phyloP scores from a whole-genome alignment of 1,140 invertebrate species.

The Saccostrea cuccullata region DNA sequence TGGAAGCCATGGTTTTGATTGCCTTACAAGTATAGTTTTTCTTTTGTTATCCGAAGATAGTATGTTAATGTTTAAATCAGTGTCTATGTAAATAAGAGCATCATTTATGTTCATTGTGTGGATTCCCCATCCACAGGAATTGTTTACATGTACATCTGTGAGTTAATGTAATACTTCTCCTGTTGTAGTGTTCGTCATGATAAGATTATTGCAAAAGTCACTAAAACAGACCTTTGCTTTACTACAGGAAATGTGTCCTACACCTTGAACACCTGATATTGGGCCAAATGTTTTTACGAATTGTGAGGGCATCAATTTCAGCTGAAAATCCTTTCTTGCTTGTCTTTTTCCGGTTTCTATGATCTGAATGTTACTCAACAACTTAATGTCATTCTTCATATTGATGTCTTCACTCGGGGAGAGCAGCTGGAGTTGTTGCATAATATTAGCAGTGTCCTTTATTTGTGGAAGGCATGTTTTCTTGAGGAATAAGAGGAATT shows the following conservation, averaged over 20 bases:
- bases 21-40: background rate
- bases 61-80: background rate
- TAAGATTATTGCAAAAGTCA: background rate
- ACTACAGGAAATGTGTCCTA: background rate
- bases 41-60: background rate
- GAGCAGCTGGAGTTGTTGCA: background rate
- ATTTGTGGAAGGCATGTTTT: background rate
- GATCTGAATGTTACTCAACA: background rate
- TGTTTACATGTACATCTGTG: background rate
- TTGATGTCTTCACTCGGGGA: background rate
- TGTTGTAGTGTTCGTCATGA: background rate
- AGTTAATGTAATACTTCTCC: background rate
- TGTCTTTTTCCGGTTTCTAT: background rate
- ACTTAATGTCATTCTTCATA: background rate
- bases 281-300: background rate
- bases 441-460: background rate
- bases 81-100: background rate
- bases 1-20: background rate
- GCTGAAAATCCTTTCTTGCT: background rate
- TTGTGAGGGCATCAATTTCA: background rate
- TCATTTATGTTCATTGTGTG: background rate
- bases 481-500: background rate
- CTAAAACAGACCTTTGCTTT: background rate
- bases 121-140: background rate
- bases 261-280: background rate